Conservation (phyloP, 2,113 vertebrate species). For the Panurus biarmicus region DNA sequence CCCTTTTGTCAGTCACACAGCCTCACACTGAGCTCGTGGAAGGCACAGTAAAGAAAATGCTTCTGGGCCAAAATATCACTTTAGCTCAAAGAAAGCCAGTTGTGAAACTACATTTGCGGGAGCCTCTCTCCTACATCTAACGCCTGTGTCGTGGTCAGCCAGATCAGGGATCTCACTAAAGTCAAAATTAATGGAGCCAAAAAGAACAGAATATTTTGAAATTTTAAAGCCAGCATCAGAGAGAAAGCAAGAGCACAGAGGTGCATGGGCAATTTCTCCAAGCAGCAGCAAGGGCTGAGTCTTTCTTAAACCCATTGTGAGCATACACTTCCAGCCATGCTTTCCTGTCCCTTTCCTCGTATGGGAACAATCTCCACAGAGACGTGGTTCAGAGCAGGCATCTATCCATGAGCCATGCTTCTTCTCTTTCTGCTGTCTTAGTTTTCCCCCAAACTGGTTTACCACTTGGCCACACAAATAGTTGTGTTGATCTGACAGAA, state of each 20-base stretch:
- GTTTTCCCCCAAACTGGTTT: neutral
- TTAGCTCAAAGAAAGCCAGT: neutral
- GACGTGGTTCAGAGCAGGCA: neutral
- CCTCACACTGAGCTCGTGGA: neutral
- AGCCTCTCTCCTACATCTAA: neutral
- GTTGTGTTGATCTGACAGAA: neutral
- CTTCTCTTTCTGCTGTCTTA: neutral
- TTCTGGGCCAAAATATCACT: neutral
- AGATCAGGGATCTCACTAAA: neutral
- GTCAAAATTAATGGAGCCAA: neutral
- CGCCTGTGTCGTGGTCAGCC: accelerated
- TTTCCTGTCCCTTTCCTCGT: neutral
- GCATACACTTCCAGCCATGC: neutral
- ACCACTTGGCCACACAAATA: neutral
- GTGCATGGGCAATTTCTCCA: neutral
- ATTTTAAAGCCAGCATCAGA: neutral
- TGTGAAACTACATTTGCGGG: neutral
- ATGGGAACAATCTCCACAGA: neutral
- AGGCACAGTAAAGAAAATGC: neutral
- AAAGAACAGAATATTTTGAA: neutral
- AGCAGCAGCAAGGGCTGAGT: neutral
- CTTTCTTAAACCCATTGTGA: neutral
- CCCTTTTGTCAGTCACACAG: neutral
- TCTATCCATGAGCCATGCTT: neutral
- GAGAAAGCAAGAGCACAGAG: neutral